phyloP scores from a whole-genome alignment of 2,113 vertebrate species.

The Podocnemis expansa region DNA sequence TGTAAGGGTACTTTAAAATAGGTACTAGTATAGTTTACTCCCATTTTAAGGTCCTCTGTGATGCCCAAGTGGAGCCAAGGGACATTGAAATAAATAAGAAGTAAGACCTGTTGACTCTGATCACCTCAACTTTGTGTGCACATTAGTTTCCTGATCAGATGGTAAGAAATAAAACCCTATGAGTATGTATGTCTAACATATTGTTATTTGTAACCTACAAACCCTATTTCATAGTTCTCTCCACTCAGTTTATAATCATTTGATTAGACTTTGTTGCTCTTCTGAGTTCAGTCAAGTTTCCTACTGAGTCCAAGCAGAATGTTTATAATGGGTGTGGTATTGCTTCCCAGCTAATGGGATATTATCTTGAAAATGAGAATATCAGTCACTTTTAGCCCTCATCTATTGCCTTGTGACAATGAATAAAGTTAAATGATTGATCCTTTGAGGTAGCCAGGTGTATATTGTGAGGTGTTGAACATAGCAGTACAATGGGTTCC shows the following conservation, averaged over 20 bases:
- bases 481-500: neutral
- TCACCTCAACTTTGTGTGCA: neutral
- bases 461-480: neutral
- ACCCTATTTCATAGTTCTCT: neutral
- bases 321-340: accelerated
- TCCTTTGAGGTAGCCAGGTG: neutral
- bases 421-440: neutral
- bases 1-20: neutral
- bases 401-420: neutral
- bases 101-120: neutral
- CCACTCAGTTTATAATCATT: neutral
- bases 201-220: neutral
- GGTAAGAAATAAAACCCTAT: neutral
- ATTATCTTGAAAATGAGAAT: neutral
- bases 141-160: neutral
- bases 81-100: neutral
- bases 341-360: neutral
- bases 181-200: neutral
- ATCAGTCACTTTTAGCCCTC: neutral
- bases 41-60: neutral
- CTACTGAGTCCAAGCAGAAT: neutral
- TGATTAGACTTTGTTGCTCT: neutral
- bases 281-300: neutral
- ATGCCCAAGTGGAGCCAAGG: neutral
- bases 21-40: neutral